Conservation (phyloP, 2,888 invertebrate genomes). For the Blomia tropicalis region DNA sequence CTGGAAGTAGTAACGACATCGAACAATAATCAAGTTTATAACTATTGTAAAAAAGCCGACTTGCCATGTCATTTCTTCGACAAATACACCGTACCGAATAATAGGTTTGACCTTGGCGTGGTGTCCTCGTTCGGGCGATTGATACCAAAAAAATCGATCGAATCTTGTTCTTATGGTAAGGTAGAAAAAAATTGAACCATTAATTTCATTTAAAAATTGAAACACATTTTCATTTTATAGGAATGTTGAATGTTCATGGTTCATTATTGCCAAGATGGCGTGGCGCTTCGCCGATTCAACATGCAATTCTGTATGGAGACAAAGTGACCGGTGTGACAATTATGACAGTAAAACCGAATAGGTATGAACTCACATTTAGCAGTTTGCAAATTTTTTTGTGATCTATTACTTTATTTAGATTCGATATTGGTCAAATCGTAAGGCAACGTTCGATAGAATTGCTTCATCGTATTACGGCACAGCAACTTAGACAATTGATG, state of each 20-base stretch:
- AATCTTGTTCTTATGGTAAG: constrained; percentile 43
- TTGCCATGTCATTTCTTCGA: constrained; percentile 50
- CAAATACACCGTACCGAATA: constrained; percentile 20
- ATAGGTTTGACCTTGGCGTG: constrained; percentile 62
- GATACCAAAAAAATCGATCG: constrained; percentile 57
- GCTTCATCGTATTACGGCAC: constrained; percentile 37
- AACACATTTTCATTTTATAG: constrained; percentile 36
- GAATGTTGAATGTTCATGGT: constrained; percentile 83
- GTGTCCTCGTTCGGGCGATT: constrained; percentile 86
- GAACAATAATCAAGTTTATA: constrained; percentile 41
- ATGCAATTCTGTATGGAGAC: constrained; percentile 69
- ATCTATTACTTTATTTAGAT: constrained; percentile 19
- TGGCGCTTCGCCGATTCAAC: constrained; percentile 77
- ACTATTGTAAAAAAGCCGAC: constrained; percentile 49
- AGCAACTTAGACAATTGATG: constrained; percentile 48
- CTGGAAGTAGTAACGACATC: constrained; percentile 16
- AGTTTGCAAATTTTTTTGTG: background rate
- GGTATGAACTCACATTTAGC: constrained; percentile 7
- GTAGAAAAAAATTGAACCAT: constrained; percentile 36
- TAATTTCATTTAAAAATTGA: constrained; percentile 8
- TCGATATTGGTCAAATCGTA: constrained; percentile 30
- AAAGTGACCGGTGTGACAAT: constrained; percentile 62
- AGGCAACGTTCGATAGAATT: constrained; percentile 25
- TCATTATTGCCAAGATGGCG: constrained; percentile 80
- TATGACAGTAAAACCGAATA: constrained; percentile 52